Evolutionary conservation across 2,113 vertebrate genomes (phyloP).

Genomic region (Xerus inauris): DNA sequence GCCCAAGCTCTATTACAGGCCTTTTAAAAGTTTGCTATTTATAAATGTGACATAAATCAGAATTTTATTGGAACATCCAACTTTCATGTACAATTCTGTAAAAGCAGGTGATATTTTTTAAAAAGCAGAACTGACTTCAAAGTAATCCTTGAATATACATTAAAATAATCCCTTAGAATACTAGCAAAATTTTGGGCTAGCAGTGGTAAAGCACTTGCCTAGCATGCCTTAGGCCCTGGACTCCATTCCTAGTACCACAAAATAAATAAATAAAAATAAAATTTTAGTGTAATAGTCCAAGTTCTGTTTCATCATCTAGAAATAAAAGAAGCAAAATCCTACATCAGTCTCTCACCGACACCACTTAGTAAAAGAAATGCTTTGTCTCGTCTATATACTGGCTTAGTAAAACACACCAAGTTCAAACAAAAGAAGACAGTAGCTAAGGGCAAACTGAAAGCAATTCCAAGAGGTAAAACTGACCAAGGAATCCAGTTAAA

Average conservation of each 20-base stretch:
- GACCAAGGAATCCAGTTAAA: neutral
- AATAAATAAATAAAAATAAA: neutral
- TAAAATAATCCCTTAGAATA: neutral
- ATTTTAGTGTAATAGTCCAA: neutral
- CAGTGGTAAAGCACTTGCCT: neutral
- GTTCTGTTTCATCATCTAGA: neutral
- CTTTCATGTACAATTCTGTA: slow-evolving; percentile 5
- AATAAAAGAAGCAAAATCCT: slow-evolving; percentile 10
- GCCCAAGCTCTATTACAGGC: neutral
- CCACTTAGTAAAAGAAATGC: neutral
- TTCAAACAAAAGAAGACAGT: slow-evolving; percentile 3
- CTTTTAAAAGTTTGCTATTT: neutral
- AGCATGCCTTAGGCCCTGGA: neutral
- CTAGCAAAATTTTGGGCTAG: neutral
- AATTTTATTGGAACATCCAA: slow-evolving; percentile 11
- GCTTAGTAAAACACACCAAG: slow-evolving; percentile 20
- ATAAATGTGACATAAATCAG: slow-evolving; percentile 6
- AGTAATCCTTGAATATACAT: neutral
- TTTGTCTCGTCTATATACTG: neutral
- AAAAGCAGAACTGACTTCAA: neutral
- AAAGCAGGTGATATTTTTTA: neutral
- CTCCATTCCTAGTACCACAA: neutral
- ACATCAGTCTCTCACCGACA: neutral
- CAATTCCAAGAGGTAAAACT: neutral
- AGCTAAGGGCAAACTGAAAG: neutral